phyloP scores from a whole-genome alignment of 1,140 invertebrate species.

The Procambarus clarkii region DNA sequence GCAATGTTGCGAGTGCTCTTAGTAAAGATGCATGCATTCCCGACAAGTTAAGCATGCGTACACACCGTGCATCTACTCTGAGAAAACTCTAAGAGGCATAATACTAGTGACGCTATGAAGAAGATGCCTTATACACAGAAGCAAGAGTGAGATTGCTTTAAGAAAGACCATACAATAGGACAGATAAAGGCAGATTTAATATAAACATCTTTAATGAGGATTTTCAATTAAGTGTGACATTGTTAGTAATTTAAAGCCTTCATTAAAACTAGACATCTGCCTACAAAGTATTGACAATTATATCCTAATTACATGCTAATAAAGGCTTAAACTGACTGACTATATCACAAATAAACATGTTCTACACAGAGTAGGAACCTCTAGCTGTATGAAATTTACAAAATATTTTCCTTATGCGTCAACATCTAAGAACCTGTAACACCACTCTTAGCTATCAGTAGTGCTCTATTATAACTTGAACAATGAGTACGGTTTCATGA shows the following conservation, averaged over 20 bases:
- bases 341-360: slow-evolving; percentile 28
- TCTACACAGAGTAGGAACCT: slow-evolving; percentile 34
- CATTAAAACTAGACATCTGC: slow-evolving; percentile 17
- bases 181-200: slow-evolving; percentile 30
- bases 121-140: not conserved
- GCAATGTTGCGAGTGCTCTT: not conserved
- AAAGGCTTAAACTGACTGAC: slow-evolving; percentile 26
- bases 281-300: slow-evolving; percentile 12
- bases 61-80: not conserved
- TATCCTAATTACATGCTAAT: slow-evolving; percentile 12
- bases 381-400: slow-evolving; percentile 41
- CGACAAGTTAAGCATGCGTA: not conserved
- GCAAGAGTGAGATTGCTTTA: not conserved
- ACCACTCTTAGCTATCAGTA: slow-evolving; percentile 37
- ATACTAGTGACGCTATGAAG: not conserved
- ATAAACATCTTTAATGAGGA: slow-evolving; percentile 60
- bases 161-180: not conserved
- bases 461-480: slow-evolving; percentile 28
- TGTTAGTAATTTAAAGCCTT: slow-evolving; percentile 44
- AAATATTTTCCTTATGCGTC: slow-evolving; percentile 24
- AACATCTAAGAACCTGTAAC: slow-evolving; percentile 39
- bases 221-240: slow-evolving; percentile 49
- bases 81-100: not conserved
- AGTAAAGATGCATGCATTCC: not conserved
- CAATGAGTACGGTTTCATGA: slow-evolving; percentile 38